Conservation (phyloP, 1,140 invertebrate species). For the Tetramorium alpestre region DNA sequence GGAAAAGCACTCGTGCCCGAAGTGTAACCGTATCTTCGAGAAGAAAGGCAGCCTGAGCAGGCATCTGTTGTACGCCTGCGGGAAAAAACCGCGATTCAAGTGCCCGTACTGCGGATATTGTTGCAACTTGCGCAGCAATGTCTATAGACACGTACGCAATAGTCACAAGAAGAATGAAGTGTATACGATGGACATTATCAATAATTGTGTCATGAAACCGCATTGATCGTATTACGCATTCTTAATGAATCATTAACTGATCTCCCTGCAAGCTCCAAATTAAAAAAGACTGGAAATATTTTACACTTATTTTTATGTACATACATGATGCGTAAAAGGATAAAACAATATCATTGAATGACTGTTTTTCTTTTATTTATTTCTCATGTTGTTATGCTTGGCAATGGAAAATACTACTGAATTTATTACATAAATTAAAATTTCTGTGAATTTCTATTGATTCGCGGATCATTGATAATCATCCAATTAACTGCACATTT, state of each 20-base stretch:
- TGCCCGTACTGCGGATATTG: constrained; percentile 89
- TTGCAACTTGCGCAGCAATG: constrained; percentile 74
- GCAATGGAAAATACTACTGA: background rate
- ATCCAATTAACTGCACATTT: background rate
- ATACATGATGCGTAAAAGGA: background rate
- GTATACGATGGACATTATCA: constrained; percentile 32
- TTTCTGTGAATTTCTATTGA: background rate
- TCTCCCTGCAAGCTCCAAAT: background rate
- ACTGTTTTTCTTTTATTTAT: background rate
- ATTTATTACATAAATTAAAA: background rate
- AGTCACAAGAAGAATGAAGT: constrained; percentile 65
- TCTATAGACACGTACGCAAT: constrained; percentile 73
- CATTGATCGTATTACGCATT: background rate
- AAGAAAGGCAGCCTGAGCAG: constrained; percentile 77
- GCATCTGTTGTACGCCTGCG: constrained; percentile 82
- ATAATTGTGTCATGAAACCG: background rate
- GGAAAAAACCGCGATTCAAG: constrained; percentile 83
- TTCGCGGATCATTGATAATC: background rate
- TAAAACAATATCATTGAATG: background rate
- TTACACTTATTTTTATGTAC: constrained; percentile 7
- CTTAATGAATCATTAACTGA: background rate
- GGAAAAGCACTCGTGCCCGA: constrained; percentile 58
- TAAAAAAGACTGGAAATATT: background rate
- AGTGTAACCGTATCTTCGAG: constrained; percentile 83
- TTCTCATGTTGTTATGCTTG: background rate